phyloP scores from a whole-genome alignment of 2,888 invertebrate species.

The Dastarcus helophoroides region DNA sequence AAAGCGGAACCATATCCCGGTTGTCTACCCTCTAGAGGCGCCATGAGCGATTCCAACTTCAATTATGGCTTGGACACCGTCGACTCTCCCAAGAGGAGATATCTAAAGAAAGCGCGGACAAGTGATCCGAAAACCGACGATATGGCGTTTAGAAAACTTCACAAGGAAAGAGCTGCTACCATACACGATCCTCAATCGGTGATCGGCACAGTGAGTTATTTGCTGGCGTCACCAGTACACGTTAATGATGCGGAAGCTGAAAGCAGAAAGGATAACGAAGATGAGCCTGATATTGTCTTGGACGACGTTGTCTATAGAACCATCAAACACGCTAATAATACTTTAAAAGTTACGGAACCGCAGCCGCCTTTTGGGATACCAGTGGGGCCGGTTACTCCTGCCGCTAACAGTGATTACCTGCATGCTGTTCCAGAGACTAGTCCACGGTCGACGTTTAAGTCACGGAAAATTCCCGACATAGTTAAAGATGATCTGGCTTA shows the following conservation, averaged over 20 bases:
- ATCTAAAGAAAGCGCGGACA: slow-evolving; percentile 36
- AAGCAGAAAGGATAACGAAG: slow-evolving; percentile 18
- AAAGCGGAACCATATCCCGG: slow-evolving; percentile 21
- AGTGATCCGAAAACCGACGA: slow-evolving; percentile 64
- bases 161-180: slow-evolving; percentile 45
- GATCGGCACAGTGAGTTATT: slow-evolving; percentile 50
- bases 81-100: slow-evolving; percentile 27
- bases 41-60: slow-evolving; percentile 34
- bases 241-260: slow-evolving; percentile 43
- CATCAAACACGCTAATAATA: slow-evolving; percentile 65
- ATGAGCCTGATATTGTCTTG: slow-evolving; percentile 69
- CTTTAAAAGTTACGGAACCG: slow-evolving; percentile 59
- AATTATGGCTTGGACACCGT: slow-evolving; percentile 32
- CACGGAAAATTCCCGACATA: slow-evolving; percentile 64
- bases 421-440: slow-evolving; percentile 57
- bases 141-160: slow-evolving; percentile 67
- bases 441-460: slow-evolving; percentile 50
- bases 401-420: slow-evolving; percentile 73
- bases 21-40: slow-evolving; percentile 24
- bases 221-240: slow-evolving; percentile 57
- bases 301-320: slow-evolving; percentile 80
- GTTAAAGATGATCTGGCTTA: slow-evolving; percentile 82
- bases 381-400: slow-evolving; percentile 67
- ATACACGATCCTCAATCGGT: slow-evolving; percentile 39
- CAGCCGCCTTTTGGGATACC: slow-evolving; percentile 90